Base-by-base conservation (phyloP, 2,113 vertebrate genomes). In the Esox niger region DNA sequence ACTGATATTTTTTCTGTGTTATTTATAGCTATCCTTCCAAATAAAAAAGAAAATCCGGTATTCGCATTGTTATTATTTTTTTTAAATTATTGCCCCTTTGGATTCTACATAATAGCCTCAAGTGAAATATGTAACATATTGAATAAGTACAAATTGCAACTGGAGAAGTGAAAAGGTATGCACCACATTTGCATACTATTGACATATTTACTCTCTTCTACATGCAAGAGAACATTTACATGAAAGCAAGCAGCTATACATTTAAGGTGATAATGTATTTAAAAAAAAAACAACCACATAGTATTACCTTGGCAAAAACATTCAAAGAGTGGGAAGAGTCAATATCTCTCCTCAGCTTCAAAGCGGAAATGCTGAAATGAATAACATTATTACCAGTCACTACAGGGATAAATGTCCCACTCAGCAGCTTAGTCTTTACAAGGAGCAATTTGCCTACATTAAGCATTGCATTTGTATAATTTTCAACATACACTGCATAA, bases 301-400 rank as follows among this genome's bases (percentile, higher is more conserved):
- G 84, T 74, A 71, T 87, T 85, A 84, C 71, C 74, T 84, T 77
- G 77, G 80, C 78, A 71, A 73, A 54, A 76, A 70, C 83, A 82
- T 70, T 76, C 72, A 74, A 62, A 26, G 81, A 78, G 83, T 85
- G 83, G 85, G 84, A 70, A 74, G 81, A 38, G 80, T 87, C 83
- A 84, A 86, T 87, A 88, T 73, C 35, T 82, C 87, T 77, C 79
- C 62, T 80, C 78, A 75, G 81, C 78, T 84, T 84, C 78, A 81
- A 84, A 82, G 86, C 84, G 83, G 46, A 75, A 69, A n/a, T 84
- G 85, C 87, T 84, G 79, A 84, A 86, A 72, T 78, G 74, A 88
- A 82, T 87, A 86, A 82, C 82, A 85, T 88, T 87, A 88, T 91
- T 92, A 90, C 79, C 79, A 84, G 73, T 79, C 80, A 82, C 82